Evolutionary conservation across 2,797 vertebrate genomes (phyloP).

Genomic region (Scleropages formosus): DNA sequence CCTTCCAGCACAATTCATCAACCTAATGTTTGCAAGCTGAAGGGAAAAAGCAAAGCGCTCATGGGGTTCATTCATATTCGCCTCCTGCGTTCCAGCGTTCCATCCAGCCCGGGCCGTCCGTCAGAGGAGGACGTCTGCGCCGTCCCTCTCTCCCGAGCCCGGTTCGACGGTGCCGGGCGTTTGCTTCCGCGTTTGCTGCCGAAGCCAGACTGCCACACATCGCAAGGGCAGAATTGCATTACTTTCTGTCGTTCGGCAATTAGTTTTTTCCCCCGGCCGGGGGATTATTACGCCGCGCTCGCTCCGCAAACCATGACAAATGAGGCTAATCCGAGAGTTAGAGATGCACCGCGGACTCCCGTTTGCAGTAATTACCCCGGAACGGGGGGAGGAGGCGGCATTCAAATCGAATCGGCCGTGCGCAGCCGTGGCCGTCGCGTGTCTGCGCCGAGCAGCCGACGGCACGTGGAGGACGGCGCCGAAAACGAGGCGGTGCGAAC

Average conservation of each 20-base stretch:
- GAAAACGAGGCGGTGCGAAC: slow-evolving; percentile 1
- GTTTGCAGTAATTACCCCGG: slow-evolving; percentile 34
- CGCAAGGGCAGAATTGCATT: neutral
- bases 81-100: neutral
- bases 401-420: slow-evolving; percentile 5
- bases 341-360: slow-evolving; percentile 26
- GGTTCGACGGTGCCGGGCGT: too few relatives aligned
- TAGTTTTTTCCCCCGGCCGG: neutral
- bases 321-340: slow-evolving; percentile 43
- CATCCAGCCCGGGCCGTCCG: neutral
- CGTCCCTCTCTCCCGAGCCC: too few relatives aligned
- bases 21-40: neutral
- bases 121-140: too few relatives aligned
- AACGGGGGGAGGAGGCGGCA: neutral
- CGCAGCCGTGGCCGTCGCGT: slow-evolving; percentile 7
- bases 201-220: neutral
- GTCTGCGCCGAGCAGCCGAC: slow-evolving; percentile 18
- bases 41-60: neutral
- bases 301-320: slow-evolving; percentile 39
- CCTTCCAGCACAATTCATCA: neutral
- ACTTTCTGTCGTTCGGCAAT: too few relatives aligned
- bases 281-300: slow-evolving; percentile 1
- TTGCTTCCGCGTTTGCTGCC: too few relatives aligned
- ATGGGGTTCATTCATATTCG: neutral
- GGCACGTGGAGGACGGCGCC: neutral